Conservation (phyloP, 2,797 vertebrate species). For the Mormyrops boulengeri region DNA sequence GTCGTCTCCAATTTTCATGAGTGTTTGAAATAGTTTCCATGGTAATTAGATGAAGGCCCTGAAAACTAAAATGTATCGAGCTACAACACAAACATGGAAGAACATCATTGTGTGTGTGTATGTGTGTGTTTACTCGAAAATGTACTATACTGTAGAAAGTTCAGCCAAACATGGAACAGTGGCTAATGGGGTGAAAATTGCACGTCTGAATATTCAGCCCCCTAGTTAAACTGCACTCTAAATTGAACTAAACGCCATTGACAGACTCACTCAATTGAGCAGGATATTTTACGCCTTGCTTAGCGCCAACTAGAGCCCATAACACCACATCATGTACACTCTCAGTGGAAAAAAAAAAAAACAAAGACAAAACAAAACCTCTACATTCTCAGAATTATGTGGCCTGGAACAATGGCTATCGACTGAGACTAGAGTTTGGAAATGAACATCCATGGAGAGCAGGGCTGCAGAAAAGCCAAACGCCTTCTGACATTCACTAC, state of each 20-base stretch:
- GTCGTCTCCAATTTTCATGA: not conserved
- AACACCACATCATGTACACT: not conserved
- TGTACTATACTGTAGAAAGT: slow-evolving; percentile 20
- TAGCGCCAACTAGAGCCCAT: not conserved
- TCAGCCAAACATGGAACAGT: slow-evolving; percentile 2
- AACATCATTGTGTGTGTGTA: not conserved
- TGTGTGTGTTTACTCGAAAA: slow-evolving; percentile 15
- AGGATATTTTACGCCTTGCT: not conserved
- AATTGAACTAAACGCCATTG: slow-evolving; percentile 9
- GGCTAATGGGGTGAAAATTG: slow-evolving; percentile 25
- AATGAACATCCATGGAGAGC: not conserved
- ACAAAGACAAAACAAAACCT: not conserved
- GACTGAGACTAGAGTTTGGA: not conserved
- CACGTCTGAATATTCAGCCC: slow-evolving; percentile 15
- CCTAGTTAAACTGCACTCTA: slow-evolving; percentile 5
- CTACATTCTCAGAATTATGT: not conserved
- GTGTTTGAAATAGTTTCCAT: not conserved
- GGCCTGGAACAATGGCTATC: not conserved
- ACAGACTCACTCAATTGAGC: slow-evolving; percentile 1
- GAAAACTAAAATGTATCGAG: slow-evolving; percentile 2
- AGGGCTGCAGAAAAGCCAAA: not conserved
- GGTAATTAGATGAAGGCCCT: not conserved
- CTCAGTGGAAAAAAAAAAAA: not conserved
- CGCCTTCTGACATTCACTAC: not conserved
- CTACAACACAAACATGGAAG: slow-evolving; percentile 22